Evolutionary conservation across 2,113 vertebrate species (phyloP), one percentile per base, ranked within the genome.

Genomic region (Pungitius pungitius): DNA sequence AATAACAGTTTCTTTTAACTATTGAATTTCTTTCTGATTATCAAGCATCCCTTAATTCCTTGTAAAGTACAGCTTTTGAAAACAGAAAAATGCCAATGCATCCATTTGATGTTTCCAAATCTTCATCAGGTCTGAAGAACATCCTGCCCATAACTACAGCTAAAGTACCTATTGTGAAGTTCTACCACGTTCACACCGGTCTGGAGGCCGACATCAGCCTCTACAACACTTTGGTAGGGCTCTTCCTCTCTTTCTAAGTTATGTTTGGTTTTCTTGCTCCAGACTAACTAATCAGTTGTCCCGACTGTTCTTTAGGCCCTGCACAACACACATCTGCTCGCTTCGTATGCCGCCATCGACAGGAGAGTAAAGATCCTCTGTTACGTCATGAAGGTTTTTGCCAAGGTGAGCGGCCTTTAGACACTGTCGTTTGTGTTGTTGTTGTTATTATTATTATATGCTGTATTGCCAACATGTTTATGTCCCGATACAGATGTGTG

Each of bases 121-220:
- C 8, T 10, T 73, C 67, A 24, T 27, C 71, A 98, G 97, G 94
- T 76, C 85, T 98, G 79, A 95, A 93, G 90, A 97, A 96, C 92
- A 95, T 98, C 85, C 93, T 98, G 49, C 95, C 96, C 47, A 98
- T 98, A 91, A 98, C 96, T 33, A 98, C 97, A 73, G 97, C 96
- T 60, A 98, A 98, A 93, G 97, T 98, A 37, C 97, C 97, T 33
- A 98, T 98, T 61, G 96, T 98, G 71, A 98, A 98, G 89, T 98
- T 98, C 85, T 95, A 94, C 88, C 96, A 98, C 82, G 84, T 93
- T 77, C 95, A 93, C 90, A 97, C 96, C 54, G 95, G 96, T 82
- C 92, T 98, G 69, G 97, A 98, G 90, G 96, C 96, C 86, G 97
- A 98, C 88, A 97, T 98, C 84, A 98, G 97, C 90, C 94, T 98